Evolutionary conservation across 2,113 vertebrate genomes (phyloP), one percentile per base, ranked within the genome.

Genomic region (Macroglossus sobrinus): DNA sequence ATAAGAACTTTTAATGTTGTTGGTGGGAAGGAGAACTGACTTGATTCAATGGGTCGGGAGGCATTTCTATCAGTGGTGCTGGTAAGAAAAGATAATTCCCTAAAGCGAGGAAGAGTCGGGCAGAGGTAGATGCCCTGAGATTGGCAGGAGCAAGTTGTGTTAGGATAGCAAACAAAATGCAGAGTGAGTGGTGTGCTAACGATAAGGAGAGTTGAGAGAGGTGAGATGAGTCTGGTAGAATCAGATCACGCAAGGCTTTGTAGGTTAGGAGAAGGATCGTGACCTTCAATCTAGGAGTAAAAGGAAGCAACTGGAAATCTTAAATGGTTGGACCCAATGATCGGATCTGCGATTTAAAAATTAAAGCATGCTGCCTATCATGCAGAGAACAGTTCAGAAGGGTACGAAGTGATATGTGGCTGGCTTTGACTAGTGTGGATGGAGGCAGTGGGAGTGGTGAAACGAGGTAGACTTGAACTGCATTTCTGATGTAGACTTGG

Each of bases 331-430:
- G 50, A 14, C 43, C 87, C 43, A 90, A 61, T 53, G 4, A 88
- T 35, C 61, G 74, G 35, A 74, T 50, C 16, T 75, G 22, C 43
- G 21, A 50, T 47, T 86, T 50, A 50, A 85, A 64, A 87, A n/a
- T 18, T 30, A 68, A 78, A 84, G 61, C 18, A 16, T 47, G 40
- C 9, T 72, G 66, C n/a, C 28, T 79, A 7, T 5, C 19, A 15
- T 43, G 9, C 16, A 15, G 14, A 33, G 53, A 78, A n/a, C 16
- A n/a, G 30, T 28, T 13, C 13, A 45, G 38, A 26, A 89, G 59
- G 30, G 47, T 10, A 4, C 11, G 28, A 33, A 82, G 57, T 0
- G 2, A 55, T 6, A 0, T 3, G 5, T 28, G 6, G 13, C n/a
- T 11, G 11, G 75, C 68, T 86, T 64, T 63, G 66, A 45, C 35